Evolutionary conservation across 2,888 invertebrate genomes (phyloP), one percentile per base, ranked within the genome.

Genomic region (Microplitis manilae): DNA sequence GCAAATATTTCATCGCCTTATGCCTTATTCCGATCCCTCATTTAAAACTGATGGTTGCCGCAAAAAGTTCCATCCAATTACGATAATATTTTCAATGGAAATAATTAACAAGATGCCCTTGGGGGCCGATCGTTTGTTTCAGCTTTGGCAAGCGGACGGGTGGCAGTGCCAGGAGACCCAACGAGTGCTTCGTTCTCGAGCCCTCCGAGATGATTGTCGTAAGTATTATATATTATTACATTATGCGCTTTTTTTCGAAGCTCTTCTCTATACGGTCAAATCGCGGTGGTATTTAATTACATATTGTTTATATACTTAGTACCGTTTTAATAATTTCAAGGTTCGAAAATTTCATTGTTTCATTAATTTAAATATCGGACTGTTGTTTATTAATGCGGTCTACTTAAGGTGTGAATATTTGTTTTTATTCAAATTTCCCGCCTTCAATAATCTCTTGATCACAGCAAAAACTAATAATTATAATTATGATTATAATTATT

Each of bases 171-270:
- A 92, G 95, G 82, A 91, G 96, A 85, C 94, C 94, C 84, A 95
- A 95, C 91, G 96, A 96, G 90, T 96, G 96, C 90, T 93, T 96
- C 90, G 94, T 96, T 80, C 92, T 96, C 89, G 96, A 96, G 90
- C 94, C 95, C 79, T 95, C 96, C 86, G 96, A 96, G 92, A 95
- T 96, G 95, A 95, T 96, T 88, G 95, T 95, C 91, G 96, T 96
- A 90, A 93, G 95, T 94, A 82, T 70, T 61, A 38, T 61, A 38
- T 7, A 69, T 79, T 77, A 68, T 41, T 50, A 76, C 30, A 30
- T 68, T 67, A 60, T 7, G 20, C 62, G 15, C 20, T 62, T 62
- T 62, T 20, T 8, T 50, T 50, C 50, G 7, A 30, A 30, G 30
- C 30, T 30, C 30, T 30, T 13, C 67, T 67, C 20, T 67, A 8